phyloP scores from a whole-genome alignment of 2,113 vertebrate species.

The Carassius gibelio region DNA sequence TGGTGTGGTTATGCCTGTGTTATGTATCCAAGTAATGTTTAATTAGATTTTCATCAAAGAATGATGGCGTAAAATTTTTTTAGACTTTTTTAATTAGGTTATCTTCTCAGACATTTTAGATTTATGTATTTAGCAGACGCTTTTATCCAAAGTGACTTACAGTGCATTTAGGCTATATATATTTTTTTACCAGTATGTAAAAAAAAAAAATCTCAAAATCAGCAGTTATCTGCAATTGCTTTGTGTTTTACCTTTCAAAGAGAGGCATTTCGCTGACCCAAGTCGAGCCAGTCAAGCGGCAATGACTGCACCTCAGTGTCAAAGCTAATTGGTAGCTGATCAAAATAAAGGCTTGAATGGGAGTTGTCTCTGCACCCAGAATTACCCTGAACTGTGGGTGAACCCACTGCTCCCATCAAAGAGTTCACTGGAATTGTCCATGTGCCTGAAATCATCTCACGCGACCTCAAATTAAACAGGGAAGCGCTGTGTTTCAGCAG shows the following conservation, averaged over 20 bases:
- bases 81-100: neutral
- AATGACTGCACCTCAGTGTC: slow-evolving; percentile 75
- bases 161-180: no score
- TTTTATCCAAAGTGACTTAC: no score
- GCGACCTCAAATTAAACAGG: slow-evolving; percentile 82
- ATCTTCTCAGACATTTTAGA: neutral
- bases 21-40: neutral
- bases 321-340: slow-evolving; percentile 77
- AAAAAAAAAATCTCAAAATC: neutral
- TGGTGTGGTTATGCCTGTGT: no score
- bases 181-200: no score
- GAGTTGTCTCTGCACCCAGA: slow-evolving; percentile 76
- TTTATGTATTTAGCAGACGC: no score
- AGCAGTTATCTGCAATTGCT: slow-evolving; percentile 21
- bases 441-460: slow-evolving; percentile 87
- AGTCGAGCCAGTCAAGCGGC: slow-evolving; percentile 60
- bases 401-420: slow-evolving; percentile 83
- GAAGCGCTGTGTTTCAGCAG: slow-evolving; percentile 24
- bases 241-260: slow-evolving; percentile 38
- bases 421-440: slow-evolving; percentile 77
- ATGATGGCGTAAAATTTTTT: neutral
- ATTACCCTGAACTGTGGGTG: slow-evolving; percentile 89
- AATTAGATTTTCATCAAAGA: neutral
- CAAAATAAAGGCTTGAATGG: slow-evolving; percentile 81
- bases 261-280: slow-evolving; percentile 25